A percentile compares a stretch with the other conserved stretches of the same genome.
phyloP scores from a whole-genome alignment of 35 echinoderm and acorn worm species.

The Eucidaris tribuloides region DNA sequence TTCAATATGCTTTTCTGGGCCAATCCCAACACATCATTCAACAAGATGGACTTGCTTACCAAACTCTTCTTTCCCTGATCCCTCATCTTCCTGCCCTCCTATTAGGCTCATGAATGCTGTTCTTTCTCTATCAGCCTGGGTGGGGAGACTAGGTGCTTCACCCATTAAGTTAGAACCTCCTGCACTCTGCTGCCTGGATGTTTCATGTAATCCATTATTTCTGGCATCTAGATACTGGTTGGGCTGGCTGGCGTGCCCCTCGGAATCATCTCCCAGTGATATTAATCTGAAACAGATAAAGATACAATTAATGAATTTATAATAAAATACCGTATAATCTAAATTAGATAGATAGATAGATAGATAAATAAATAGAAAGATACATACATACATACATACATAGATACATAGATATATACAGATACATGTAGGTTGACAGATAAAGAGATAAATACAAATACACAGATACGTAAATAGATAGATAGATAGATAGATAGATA shows the following conservation, averaged over 20 bases:
- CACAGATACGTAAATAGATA: too few species aligned
- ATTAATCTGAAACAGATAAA: conserved; percentile 47
- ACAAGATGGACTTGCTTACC: not conserved
- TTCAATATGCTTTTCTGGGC: too few species aligned
- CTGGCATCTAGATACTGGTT: not conserved
- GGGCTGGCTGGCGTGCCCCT: not conserved
- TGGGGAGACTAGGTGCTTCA: not conserved
- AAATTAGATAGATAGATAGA: too few species aligned
- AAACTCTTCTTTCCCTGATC: conserved; percentile 4
- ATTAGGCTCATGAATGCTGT: conserved; percentile 68
- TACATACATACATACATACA: too few species aligned
- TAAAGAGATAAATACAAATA: too few species aligned
- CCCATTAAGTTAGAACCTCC: not conserved
- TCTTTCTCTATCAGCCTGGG: conserved; percentile 24
- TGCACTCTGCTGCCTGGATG: not conserved
- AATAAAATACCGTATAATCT: too few species aligned
- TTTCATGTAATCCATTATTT: not conserved
- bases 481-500: too few species aligned
- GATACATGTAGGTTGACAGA: too few species aligned
- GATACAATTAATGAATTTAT: too few species aligned
- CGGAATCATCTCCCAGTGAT: conserved; percentile 65
- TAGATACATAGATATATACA: too few species aligned
- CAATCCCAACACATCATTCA: not conserved
- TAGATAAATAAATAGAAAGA: too few species aligned
- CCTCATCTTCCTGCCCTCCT: conserved; percentile 45